phyloP scores from a whole-genome alignment of 1,140 invertebrate genomes.

The Tetramorium alpestre region DNA sequence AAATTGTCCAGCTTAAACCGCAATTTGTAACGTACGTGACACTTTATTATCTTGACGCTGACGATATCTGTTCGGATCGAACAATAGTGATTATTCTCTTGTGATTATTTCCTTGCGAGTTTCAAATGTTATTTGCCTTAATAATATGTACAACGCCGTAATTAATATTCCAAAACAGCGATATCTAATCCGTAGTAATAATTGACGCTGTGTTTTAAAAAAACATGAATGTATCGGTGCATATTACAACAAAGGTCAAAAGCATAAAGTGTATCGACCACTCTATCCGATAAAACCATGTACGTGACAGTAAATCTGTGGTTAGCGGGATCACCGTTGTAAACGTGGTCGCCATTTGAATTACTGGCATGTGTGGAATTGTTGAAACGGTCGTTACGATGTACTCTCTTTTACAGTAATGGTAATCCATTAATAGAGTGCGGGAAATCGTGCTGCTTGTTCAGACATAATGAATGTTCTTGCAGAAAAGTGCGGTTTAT shows the following conservation, averaged over 20 bases:
- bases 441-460: slow-evolving; percentile 17
- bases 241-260: slow-evolving; percentile 38
- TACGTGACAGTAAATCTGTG: slow-evolving; percentile 70
- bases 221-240: background rate
- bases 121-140: background rate
- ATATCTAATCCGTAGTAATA: slow-evolving; percentile 12
- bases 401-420: slow-evolving; percentile 11
- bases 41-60: background rate
- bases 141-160: background rate
- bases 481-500: background rate
- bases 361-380: slow-evolving; percentile 61
- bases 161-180: slow-evolving; percentile 10
- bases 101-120: background rate
- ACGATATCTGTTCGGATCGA: background rate
- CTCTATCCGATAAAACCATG: slow-evolving; percentile 41
- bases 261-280: slow-evolving; percentile 47
- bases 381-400: slow-evolving; percentile 61
- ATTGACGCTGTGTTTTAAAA: slow-evolving; percentile 24
- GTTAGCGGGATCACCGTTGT: slow-evolving; percentile 66
- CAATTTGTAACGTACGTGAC: background rate
- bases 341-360: slow-evolving; percentile 64
- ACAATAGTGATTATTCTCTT: slow-evolving; percentile 1
- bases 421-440: slow-evolving; percentile 53
- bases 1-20: background rate
- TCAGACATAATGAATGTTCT: slow-evolving; percentile 23